Evolutionary conservation across 2,113 vertebrate species (phyloP).

Genomic region (Varanus salvator): DNA sequence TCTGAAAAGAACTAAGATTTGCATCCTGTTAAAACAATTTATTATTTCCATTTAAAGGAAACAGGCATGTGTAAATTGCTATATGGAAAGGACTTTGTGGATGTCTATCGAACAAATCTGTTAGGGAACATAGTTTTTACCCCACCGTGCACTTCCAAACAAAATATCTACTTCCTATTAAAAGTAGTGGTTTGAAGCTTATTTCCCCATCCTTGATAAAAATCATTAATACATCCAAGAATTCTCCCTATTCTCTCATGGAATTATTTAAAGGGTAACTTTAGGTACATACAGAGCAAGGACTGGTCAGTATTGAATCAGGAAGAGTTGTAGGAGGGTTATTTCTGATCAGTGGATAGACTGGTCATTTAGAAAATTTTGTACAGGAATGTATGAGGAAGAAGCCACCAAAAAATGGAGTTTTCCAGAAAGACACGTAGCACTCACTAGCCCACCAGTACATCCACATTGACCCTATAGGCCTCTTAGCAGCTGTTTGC

Average conservation of each 20-base stretch:
- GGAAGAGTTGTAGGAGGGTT: background rate
- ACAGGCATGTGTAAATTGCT: slow-evolving; percentile 38
- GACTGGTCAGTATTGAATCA: background rate
- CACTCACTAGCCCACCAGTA: background rate
- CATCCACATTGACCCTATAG: no score
- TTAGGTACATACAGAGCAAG: background rate
- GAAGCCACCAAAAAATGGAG: background rate
- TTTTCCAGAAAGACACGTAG: background rate
- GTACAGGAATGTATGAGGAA: background rate
- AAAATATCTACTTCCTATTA: background rate
- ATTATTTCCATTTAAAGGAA: slow-evolving; percentile 47
- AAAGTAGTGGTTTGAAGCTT: background rate
- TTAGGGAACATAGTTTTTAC: background rate
- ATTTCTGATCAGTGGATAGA: background rate
- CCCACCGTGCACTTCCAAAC: background rate
- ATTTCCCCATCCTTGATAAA: background rate
- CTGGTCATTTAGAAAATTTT: background rate
- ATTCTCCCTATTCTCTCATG: background rate
- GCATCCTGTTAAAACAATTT: slow-evolving; percentile 53
- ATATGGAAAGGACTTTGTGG: background rate
- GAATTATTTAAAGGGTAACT: background rate
- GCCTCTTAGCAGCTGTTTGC: no score
- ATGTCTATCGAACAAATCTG: background rate
- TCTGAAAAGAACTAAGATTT: slow-evolving; percentile 67
- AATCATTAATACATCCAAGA: background rate